Evolutionary conservation across 1,140 invertebrate species (phyloP).

Genomic region (Bombus picipes): DNA sequence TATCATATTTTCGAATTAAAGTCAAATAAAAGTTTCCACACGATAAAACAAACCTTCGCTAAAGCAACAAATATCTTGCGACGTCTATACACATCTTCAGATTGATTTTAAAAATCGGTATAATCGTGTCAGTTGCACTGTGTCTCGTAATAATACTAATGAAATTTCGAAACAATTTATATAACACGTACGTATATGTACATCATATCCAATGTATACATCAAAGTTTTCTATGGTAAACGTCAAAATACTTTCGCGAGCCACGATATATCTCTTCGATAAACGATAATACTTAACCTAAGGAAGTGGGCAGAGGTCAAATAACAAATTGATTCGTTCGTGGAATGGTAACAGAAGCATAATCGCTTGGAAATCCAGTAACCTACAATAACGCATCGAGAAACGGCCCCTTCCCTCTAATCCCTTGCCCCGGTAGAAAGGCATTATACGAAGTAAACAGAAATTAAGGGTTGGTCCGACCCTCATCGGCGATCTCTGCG

Average conservation of each 20-base stretch:
- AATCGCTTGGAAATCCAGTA: neutral
- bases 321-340: neutral
- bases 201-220: too few relatives aligned
- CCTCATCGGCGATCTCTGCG: conserved; percentile 52
- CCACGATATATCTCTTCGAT: too few relatives aligned
- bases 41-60: neutral
- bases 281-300: too few relatives aligned
- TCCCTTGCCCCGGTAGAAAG: neutral
- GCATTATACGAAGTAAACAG: conserved; percentile 46
- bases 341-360: neutral
- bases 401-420: neutral
- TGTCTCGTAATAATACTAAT: too few relatives aligned
- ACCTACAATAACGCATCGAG: neutral
- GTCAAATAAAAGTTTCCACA: neutral
- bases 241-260: neutral
- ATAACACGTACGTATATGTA: too few relatives aligned
- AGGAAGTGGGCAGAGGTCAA: neutral
- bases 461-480: conserved; percentile 49
- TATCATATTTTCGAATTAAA: neutral
- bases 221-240: too few relatives aligned
- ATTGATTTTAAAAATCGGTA: too few relatives aligned
- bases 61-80: neutral
- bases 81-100: too few relatives aligned
- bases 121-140: too few relatives aligned
- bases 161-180: too few relatives aligned